A percentile compares a stretch with the other conserved stretches of the same genome.
Conservation (phyloP, 2,113 vertebrate species). For the Acrocephalus kingi region DNA sequence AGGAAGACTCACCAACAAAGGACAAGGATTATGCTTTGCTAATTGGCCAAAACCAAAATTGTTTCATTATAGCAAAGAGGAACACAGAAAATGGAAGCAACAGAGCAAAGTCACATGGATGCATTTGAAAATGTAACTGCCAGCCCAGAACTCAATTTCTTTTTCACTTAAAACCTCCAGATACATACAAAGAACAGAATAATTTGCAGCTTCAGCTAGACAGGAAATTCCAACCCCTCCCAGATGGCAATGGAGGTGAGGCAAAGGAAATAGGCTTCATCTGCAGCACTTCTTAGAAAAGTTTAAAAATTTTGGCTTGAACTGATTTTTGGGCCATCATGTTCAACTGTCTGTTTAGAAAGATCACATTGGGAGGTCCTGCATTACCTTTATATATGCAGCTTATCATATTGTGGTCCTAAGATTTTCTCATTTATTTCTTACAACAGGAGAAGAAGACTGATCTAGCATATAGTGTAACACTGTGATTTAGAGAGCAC, state of each 20-base stretch:
- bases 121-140: not conserved
- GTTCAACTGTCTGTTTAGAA: not conserved
- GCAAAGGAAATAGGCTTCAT: not conserved
- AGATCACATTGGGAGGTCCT: not conserved
- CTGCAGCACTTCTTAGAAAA: not conserved
- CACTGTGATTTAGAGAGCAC: accelerated
- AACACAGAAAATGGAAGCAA: not conserved
- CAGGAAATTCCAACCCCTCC: not conserved
- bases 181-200: not conserved
- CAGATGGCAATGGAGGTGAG: not conserved
- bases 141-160: not conserved
- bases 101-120: not conserved
- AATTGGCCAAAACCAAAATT: not conserved
- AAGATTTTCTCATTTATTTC: not conserved
- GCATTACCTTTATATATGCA: not conserved
- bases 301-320: not conserved
- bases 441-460: accelerated
- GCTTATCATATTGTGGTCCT: not conserved
- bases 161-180: not conserved
- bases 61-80: not conserved
- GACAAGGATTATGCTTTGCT: not conserved
- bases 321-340: not conserved
- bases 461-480: not conserved
- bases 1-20: no score
- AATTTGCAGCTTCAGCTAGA: not conserved